A percentile compares a stretch with the other conserved stretches of the same genome.
Evolutionary conservation across 1,140 invertebrate species (phyloP).

Genomic region (Dendrolimus kikuchii): DNA sequence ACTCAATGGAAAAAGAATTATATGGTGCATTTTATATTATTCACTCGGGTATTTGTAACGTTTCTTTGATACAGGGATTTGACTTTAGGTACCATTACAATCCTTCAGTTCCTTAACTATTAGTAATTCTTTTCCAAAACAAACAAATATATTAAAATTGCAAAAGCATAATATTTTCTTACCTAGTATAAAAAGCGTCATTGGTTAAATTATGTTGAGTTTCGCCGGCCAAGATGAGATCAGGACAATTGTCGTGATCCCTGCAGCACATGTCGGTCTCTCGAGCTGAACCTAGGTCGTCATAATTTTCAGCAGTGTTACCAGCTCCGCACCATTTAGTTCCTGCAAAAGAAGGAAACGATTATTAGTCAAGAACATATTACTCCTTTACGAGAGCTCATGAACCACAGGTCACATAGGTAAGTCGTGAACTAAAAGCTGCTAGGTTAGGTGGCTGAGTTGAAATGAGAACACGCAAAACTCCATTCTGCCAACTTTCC

Average conservation of each 20-base stretch:
- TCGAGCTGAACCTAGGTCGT: conserved; percentile 78
- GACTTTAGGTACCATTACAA: too few relatives aligned
- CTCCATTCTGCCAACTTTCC: too few relatives aligned
- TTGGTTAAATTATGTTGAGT: conserved; percentile 77
- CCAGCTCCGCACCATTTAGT: conserved; percentile 84
- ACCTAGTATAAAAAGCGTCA: conserved; percentile 74
- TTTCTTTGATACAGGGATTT: too few relatives aligned
- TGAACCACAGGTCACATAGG: not conserved
- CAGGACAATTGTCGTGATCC: conserved; percentile 82
- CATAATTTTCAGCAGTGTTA: conserved; percentile 76
- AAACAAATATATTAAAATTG: too few relatives aligned
- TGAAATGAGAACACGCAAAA: too few relatives aligned
- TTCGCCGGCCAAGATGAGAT: conserved; percentile 74
- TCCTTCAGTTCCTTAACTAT: too few relatives aligned
- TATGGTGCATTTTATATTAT: too few relatives aligned
- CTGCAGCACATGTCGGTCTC: conserved; percentile 86
- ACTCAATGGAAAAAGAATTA: too few relatives aligned
- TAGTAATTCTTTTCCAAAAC: too few relatives aligned
- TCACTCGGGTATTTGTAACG: too few relatives aligned
- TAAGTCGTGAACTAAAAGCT: too few relatives aligned
- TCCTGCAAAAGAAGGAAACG: conserved; percentile 37
- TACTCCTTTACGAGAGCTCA: not conserved
- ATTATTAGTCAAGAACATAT: not conserved
- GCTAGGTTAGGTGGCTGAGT: too few relatives aligned
- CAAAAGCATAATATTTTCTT: not conserved